Conservation (phyloP, 2,113 vertebrate genomes). For the Chlorodrepanis virens region DNA sequence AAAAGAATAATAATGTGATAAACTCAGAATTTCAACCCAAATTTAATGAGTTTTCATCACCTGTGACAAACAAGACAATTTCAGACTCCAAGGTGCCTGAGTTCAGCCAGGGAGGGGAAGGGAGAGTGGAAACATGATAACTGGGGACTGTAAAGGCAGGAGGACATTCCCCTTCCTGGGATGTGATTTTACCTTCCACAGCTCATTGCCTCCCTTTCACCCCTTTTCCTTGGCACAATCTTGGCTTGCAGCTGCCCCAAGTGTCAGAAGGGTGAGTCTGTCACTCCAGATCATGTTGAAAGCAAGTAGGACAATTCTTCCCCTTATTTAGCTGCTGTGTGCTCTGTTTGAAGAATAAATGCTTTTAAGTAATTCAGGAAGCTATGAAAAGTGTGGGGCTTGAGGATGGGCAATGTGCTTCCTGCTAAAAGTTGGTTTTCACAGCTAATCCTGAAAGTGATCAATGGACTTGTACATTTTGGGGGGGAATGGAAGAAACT, state of each 20-base stretch:
- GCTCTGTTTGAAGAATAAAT: not conserved
- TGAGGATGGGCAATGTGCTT: not conserved
- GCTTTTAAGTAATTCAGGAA: not conserved
- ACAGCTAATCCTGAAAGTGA: not conserved
- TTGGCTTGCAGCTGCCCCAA: not conserved
- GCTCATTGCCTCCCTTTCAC: not conserved
- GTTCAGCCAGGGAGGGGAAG: not conserved
- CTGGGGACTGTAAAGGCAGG: fast-evolving
- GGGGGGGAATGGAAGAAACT: not conserved
- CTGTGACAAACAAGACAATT: not conserved
- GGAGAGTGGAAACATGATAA: not conserved
- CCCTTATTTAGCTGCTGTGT: not conserved
- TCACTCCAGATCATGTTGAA: not conserved
- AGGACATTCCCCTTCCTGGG: not conserved
- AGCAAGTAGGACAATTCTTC: not conserved
- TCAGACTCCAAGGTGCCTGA: fast-evolving
- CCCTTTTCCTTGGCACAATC: not conserved
- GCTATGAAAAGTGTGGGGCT: not conserved
- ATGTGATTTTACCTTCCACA: not conserved
- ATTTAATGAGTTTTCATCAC: not conserved
- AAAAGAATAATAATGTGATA: not conserved
- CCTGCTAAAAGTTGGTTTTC: not conserved
- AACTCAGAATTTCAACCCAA: not conserved
- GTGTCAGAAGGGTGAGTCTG: not conserved
- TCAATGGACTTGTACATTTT: not conserved